Conservation (phyloP, 2,888 invertebrate species). For the Spicauda simplicius region DNA sequence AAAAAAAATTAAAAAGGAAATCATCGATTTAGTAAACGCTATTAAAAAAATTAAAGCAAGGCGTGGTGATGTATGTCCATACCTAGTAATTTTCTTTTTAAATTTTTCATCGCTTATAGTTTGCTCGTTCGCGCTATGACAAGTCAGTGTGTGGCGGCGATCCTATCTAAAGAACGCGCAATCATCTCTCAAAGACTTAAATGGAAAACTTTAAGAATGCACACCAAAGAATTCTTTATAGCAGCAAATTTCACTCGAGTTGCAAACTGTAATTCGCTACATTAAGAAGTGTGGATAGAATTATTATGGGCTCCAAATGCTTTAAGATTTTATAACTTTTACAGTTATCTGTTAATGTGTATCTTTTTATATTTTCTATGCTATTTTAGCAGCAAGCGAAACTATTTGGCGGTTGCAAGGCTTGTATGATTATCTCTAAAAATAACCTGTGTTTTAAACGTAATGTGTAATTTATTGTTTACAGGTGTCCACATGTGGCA, state of each 20-base stretch:
- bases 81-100: background rate
- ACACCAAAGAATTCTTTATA: constrained; percentile 51
- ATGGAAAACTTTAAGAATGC: constrained; percentile 52
- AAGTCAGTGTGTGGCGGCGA: constrained; percentile 38
- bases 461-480: too few species aligned
- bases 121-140: background rate
- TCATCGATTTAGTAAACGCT: too few species aligned
- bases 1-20: too few species aligned
- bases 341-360: background rate
- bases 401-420: too few species aligned
- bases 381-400: too few species aligned
- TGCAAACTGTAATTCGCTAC: constrained; percentile 29
- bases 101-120: background rate
- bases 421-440: too few species aligned
- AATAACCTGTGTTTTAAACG: too few species aligned
- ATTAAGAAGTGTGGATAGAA: constrained; percentile 14
- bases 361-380: background rate
- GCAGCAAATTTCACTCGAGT: constrained; percentile 51
- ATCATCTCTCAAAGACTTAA: constrained; percentile 43
- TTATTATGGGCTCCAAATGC: constrained; percentile 1
- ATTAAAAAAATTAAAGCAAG: too few species aligned
- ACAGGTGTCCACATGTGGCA: too few species aligned
- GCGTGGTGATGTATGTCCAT: too few species aligned
- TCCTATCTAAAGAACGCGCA: constrained; percentile 48
- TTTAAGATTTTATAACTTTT: background rate